Evolutionary conservation across 1,140 invertebrate genomes (phyloP).

Genomic region (Diabrotica undecimpunctata): DNA sequence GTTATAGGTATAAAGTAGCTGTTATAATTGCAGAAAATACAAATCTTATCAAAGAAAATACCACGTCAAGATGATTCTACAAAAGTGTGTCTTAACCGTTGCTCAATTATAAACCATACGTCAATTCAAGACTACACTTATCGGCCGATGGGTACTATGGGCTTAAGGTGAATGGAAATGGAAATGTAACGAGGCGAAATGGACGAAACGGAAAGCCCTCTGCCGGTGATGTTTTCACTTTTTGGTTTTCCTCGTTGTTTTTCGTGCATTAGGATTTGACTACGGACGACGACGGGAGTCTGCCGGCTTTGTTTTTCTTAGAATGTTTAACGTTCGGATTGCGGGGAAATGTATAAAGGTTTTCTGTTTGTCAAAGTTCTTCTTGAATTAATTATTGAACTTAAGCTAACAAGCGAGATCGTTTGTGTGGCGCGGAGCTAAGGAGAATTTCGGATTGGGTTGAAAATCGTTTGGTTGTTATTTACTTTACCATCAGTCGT

Average conservation of each 20-base stretch:
- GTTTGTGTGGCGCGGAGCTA: neutral
- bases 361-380: conserved; percentile 2
- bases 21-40: too few species aligned
- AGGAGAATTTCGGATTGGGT: too few species aligned
- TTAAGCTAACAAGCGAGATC: neutral
- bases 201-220: neutral
- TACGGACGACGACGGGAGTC: neutral
- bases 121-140: neutral
- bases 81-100: too few species aligned
- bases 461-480: too few species aligned
- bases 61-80: too few species aligned
- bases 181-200: conserved; percentile 1
- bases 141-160: neutral
- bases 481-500: too few species aligned
- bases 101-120: too few species aligned
- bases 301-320: conserved; percentile 2
- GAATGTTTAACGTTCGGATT: conserved; percentile 1
- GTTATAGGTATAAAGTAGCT: too few species aligned
- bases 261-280: neutral
- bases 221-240: conserved; percentile 1
- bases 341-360: neutral
- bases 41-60: too few species aligned
- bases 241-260: neutral
- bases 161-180: conserved; percentile 2
- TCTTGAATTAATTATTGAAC: neutral